Conservation (phyloP, 92 coral and sea anemone genomes). For the Diadumene lineata region DNA sequence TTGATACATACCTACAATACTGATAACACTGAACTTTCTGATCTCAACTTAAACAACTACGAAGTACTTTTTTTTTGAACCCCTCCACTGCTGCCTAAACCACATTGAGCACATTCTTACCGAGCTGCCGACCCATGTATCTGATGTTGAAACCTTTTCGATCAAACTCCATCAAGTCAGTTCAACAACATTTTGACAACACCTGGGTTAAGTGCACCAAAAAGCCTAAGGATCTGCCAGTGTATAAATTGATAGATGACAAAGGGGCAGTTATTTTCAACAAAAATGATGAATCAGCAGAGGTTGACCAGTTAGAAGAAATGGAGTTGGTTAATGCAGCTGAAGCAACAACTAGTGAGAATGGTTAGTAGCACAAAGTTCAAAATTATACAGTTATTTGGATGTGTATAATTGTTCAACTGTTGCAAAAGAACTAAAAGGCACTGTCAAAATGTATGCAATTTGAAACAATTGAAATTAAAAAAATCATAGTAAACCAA, state of each 20-base stretch:
- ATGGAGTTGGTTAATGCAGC: not conserved
- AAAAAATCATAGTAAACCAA: not conserved
- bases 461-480: not conserved
- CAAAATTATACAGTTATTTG: not conserved
- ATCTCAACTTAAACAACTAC: not conserved
- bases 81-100: not conserved
- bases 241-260: not conserved
- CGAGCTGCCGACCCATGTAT: not conserved
- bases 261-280: not conserved
- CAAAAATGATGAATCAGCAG: not conserved
- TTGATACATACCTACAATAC: not conserved
- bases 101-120: not conserved
- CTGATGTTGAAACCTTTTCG: not conserved
- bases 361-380: not conserved
- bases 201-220: slow-evolving; percentile 2
- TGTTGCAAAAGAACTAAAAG: not conserved
- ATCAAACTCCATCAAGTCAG: not conserved
- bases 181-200: not conserved
- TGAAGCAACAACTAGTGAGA: not conserved
- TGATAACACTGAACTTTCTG: not conserved
- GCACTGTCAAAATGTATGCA: not conserved
- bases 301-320: not conserved
- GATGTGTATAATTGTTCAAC: not conserved
- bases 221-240: slow-evolving; percentile 2
- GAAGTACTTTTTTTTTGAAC: not conserved